A percentile compares a stretch with the other conserved stretches of the same genome.
These are phyloP conservation scores for Trisateles emortualis DNA, from an alignment of 2,888 invertebrate species.

Conservation along the genomic window DNA sequence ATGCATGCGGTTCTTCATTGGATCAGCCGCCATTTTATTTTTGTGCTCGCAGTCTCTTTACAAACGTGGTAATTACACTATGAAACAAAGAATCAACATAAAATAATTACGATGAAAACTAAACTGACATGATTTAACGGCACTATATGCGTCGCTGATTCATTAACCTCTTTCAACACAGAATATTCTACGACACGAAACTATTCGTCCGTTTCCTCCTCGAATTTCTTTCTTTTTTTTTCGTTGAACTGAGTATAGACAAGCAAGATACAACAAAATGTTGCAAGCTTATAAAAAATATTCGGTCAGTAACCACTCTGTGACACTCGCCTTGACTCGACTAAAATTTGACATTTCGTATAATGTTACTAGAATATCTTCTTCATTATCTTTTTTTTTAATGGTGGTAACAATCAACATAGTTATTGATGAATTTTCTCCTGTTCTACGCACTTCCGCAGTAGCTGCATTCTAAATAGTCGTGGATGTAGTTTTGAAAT, in stretches of 20 bases:
- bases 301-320: not conserved
- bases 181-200: conserved; percentile 76
- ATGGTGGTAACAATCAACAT: conserved; percentile 32
- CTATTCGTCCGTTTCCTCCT: conserved; percentile 71
- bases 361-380: conserved; percentile 26
- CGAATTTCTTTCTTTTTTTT: conserved; percentile 64
- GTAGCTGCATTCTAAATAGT: conserved; percentile 30
- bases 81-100: conserved; percentile 78
- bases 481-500: conserved; percentile 20
- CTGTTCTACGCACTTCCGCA: conserved; percentile 44
- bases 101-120: conserved; percentile 70
- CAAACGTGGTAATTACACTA: conserved; percentile 75
- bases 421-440: conserved; percentile 52
- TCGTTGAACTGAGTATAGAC: conserved; percentile 53
- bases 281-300: conserved; percentile 30
- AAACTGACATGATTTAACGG: conserved; percentile 79
- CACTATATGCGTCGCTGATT: conserved; percentile 74
- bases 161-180: conserved; percentile 72
- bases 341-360: conserved; percentile 10
- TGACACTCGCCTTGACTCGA: conserved; percentile 10
- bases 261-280: conserved; percentile 45
- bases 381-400: conserved; percentile 31
- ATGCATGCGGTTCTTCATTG: conserved; percentile 94
- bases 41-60: conserved; percentile 71
- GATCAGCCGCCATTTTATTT: conserved; percentile 92